A percentile compares a stretch with the other conserved stretches of the same genome.
These are phyloP conservation scores for Forbesichthys papilliferus DNA, from an alignment of 2,113 vertebrate species.

Conservation along the genomic window DNA sequence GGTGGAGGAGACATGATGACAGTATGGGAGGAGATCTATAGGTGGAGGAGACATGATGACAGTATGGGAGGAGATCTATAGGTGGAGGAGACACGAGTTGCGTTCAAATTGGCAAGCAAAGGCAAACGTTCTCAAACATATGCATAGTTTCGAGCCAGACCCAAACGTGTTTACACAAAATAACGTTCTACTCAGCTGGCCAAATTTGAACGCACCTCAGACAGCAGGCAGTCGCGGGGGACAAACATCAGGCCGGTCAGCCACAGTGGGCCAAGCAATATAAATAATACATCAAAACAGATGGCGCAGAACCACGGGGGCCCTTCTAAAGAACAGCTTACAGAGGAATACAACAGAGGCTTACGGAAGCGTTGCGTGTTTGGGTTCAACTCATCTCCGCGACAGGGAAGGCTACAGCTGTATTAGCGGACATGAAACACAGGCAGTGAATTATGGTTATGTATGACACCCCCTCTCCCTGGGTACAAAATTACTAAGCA, in stretches of 20 bases:
- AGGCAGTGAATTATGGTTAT: constrained; percentile 52
- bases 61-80: no score
- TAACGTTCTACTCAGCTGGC: no score
- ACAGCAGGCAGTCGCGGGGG: constrained; percentile 19
- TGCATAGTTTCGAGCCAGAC: no score
- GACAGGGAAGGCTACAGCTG: constrained; percentile 58
- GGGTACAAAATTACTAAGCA: not conserved
- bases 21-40: no score
- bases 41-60: constrained; percentile 53
- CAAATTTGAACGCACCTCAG: no score
- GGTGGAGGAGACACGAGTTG: constrained; percentile 32
- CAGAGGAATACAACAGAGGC: constrained; percentile 69
- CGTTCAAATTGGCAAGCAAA: no score
- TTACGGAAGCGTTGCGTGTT: constrained; percentile 74
- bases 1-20: constrained; percentile 53
- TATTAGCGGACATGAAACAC: constrained; percentile 52
- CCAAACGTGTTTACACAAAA: no score
- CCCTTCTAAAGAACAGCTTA: constrained; percentile 73
- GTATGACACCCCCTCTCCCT: constrained; percentile 36
- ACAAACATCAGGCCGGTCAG: constrained; percentile 38
- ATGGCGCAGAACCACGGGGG: constrained; percentile 62
- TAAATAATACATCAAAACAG: constrained; percentile 71
- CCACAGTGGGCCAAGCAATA: constrained; percentile 50
- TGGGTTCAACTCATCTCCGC: constrained; percentile 62
- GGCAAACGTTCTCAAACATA: no score